These are phyloP conservation scores for Sturmia bella DNA, from an alignment of 2,888 invertebrate species.

Conservation along the genomic window DNA sequence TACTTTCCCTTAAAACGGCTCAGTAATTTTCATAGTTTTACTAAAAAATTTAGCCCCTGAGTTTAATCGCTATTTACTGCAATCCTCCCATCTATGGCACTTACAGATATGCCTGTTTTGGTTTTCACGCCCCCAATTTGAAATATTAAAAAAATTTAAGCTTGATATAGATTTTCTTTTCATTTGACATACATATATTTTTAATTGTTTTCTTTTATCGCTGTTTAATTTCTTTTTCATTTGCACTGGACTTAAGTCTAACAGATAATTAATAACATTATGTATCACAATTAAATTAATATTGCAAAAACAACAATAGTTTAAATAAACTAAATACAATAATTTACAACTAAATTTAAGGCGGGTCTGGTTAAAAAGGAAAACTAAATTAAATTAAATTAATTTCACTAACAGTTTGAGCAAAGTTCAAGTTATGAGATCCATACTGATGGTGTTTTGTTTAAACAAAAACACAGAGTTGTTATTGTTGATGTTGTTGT, in stretches of 20 bases:
- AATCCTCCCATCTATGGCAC: too few species aligned
- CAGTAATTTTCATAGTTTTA: too few species aligned
- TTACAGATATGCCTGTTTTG: too few species aligned
- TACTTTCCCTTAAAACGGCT: too few species aligned
- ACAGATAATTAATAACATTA: conserved; percentile 65
- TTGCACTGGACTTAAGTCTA: conserved; percentile 57
- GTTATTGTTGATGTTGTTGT: conserved; percentile 18
- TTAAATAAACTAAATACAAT: conserved; percentile 52
- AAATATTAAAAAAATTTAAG: too few species aligned
- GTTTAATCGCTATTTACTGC: too few species aligned
- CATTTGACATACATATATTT: conserved; percentile 37
- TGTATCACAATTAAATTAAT: conserved; percentile 65
- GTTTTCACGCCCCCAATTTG: too few species aligned
- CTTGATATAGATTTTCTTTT: conserved; percentile 20
- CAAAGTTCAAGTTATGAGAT: conserved; percentile 59
- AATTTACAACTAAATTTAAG: conserved; percentile 42
- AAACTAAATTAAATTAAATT: background rate
- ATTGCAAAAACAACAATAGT: conserved; percentile 66
- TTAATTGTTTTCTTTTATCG: conserved; percentile 18
- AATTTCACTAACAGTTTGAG: conserved; percentile 62
- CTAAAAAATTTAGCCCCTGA: too few species aligned
- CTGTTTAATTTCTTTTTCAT: conserved; percentile 3
- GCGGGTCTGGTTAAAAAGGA: conserved; percentile 13
- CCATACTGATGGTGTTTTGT: conserved; percentile 48
- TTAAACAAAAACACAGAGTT: conserved; percentile 38